phyloP scores from a whole-genome alignment of 64 coral and sea anemone genomes.

The Porites australiensis region DNA sequence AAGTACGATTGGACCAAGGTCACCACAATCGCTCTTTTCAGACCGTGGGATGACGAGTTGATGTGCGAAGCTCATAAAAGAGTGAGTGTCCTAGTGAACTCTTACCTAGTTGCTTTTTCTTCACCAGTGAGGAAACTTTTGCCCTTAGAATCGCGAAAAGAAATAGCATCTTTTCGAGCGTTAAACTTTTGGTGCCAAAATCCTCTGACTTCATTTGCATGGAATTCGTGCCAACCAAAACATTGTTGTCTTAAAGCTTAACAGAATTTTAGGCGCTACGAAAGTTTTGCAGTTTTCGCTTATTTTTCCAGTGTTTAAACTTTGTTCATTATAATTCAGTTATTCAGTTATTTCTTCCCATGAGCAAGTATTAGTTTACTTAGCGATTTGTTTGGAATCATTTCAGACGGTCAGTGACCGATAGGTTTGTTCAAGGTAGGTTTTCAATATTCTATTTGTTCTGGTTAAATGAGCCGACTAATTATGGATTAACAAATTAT shows the following conservation, averaged over 20 bases:
- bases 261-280: no score
- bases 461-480: no score
- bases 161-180: neutral
- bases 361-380: no score
- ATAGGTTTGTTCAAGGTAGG: neutral
- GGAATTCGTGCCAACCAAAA: conserved; percentile 28
- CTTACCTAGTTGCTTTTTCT: neutral
- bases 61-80: conserved; percentile 95
- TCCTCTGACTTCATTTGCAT: conserved; percentile 46
- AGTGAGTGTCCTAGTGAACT: conserved; percentile 28
- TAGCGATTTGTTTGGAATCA: no score
- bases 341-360: no score
- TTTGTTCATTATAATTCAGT: no score
- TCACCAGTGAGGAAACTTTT: neutral
- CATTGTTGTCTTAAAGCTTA: neutral
- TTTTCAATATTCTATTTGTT: no score
- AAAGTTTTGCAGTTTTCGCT: no score
- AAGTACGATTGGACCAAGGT: conserved; percentile 91
- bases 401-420: neutral
- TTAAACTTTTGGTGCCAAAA: neutral
- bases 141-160: neutral
- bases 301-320: no score
- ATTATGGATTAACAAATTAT: no score
- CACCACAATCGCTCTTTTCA: conserved; percentile 89
- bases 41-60: conserved; percentile 93